Conservation (phyloP, 1,140 invertebrate genomes). For the Drosophila erecta region DNA sequence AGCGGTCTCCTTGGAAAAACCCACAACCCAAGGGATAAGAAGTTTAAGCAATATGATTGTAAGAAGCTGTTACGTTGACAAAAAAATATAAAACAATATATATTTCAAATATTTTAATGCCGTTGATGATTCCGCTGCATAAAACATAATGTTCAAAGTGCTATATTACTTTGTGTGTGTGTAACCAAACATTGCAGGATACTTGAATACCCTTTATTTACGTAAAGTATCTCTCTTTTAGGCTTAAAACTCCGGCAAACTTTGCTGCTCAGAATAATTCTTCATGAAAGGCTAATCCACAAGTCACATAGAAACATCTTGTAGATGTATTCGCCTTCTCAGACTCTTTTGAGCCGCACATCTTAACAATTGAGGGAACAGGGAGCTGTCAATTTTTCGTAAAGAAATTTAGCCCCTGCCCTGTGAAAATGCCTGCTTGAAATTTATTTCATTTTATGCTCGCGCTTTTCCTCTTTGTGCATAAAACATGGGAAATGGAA, state of each 20-base stretch:
- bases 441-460: conserved; percentile 54
- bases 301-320: conserved; percentile 14
- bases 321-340: conserved; percentile 1
- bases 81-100: not conserved
- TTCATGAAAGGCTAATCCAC: conserved; percentile 12
- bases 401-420: conserved; percentile 22
- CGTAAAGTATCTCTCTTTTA: not conserved
- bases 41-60: conserved; percentile 11
- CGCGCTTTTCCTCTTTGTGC: conserved; percentile 44
- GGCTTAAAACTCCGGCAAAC: not conserved
- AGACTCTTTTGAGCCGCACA: conserved; percentile 6
- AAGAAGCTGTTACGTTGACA: not conserved
- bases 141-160: not conserved
- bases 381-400: conserved; percentile 45
- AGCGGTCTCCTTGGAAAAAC: conserved; percentile 1
- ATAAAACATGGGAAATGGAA: conserved; percentile 36
- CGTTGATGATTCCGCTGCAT: not conserved
- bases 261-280: not conserved
- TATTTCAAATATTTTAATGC: not conserved
- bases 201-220: not conserved
- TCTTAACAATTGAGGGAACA: conserved; percentile 19
- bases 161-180: not conserved
- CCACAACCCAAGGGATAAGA: conserved; percentile 14
- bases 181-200: not conserved
- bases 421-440: conserved; percentile 21